Conservation (phyloP, 1,140 invertebrate genomes). For the Piezodorus guildinii region DNA sequence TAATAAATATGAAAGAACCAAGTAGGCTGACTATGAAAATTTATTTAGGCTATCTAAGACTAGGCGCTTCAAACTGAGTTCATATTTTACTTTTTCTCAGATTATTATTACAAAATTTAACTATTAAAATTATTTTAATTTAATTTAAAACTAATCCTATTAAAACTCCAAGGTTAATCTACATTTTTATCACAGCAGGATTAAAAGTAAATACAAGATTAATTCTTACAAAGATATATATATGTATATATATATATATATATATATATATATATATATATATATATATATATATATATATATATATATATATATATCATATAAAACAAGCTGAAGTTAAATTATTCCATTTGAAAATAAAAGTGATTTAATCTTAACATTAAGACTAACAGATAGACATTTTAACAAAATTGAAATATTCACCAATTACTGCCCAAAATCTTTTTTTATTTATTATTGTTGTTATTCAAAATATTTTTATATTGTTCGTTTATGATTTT, state of each 20-base stretch:
- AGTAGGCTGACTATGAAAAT: background rate
- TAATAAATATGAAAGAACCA: background rate
- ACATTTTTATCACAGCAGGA: conserved; percentile 5
- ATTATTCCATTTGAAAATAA: no score
- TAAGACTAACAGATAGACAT: no score
- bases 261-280: no score
- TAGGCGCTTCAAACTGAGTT: background rate
- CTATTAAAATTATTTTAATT: background rate
- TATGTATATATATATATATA: no score
- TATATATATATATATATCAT: background rate
- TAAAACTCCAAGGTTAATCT: background rate
- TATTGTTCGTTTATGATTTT: no score
- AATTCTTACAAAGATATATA: background rate
- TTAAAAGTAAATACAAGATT: background rate
- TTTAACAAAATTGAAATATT: no score
- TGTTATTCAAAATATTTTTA: no score
- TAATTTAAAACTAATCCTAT: background rate
- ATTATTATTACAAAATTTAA: background rate
- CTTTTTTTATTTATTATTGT: no score
- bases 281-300: no score
- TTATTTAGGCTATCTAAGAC: background rate
- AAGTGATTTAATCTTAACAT: no score
- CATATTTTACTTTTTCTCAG: background rate
- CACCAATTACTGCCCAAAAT: no score
- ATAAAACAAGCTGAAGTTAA: no score